Base-by-base conservation (phyloP, 2,797 vertebrate species). In the Channallabes apus region DNA sequence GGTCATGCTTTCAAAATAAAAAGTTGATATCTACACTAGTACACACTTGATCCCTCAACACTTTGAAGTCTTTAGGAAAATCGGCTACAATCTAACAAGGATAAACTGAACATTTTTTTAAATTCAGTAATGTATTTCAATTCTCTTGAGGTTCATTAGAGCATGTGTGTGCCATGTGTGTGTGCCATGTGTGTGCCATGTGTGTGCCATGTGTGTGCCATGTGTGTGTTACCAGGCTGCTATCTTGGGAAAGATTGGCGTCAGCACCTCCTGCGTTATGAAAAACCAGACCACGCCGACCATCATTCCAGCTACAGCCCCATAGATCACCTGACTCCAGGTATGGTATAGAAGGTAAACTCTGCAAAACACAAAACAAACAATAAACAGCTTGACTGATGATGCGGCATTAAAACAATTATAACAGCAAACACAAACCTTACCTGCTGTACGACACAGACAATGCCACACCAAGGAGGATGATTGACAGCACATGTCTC, bases 381-480 rank as follows among this genome's bases (percentile, higher is more conserved):
- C 9, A 6, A 41, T 20, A 41, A 73, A 76, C 14, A 68, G 69
- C 27, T 17, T 9, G 17, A 51, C 14, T 3, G 3, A 22, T 6
- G 15, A 24, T 1, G 8, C 61, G 1, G 5, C 20, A 27, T 46
- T 46, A 46, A 18, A 82, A 62, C 15, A 27, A 20, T 8, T 41
- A 41, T 27, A 8, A n/a, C 27, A n/a, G 18, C 65, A 18, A 41
- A 38, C 46, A n/a, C 58, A 67, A 24, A 4, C 24, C 86, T 78
- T 94, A 99, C 98, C 98, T 97, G 96, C 98, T 99, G 93, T 98
- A 99, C 79, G 98, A 99, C 90, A 99, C 97, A 22, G 96, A 96
- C 89, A 97, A 95, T 91, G 98, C 97, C 82, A 94, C 91, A 62
- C 95, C 95, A 92, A 99, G 93, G 88, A 99, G 95, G 90, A 96